These are phyloP conservation scores for Typhlomys cinereus DNA, from an alignment of 2,113 vertebrate genomes.

Conservation along the genomic window DNA sequence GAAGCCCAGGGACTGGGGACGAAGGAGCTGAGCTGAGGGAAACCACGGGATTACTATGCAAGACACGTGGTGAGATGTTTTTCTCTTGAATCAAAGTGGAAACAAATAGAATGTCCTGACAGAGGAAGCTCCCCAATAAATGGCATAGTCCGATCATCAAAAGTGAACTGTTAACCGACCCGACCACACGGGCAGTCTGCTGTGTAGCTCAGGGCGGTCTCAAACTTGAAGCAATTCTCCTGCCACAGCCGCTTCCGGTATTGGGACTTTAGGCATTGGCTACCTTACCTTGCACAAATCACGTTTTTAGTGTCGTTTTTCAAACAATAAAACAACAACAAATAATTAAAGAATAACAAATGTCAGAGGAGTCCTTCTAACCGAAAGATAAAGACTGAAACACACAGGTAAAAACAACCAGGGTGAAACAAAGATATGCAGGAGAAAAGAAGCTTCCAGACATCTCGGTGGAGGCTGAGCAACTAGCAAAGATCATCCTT, in stretches of 20 bases:
- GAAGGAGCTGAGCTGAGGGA: background rate
- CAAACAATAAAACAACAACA: conserved; percentile 26
- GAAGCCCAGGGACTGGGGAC: background rate
- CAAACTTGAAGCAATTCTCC: background rate
- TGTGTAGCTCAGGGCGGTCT: background rate
- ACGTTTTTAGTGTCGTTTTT: background rate
- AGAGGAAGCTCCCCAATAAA: background rate
- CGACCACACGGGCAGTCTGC: background rate
- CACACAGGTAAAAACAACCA: background rate
- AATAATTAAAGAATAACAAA: background rate
- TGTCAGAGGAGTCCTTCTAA: background rate
- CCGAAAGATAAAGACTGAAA: conserved; percentile 11
- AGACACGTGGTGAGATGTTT: background rate
- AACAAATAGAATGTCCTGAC: background rate
- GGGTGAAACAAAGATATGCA: conserved; percentile 4
- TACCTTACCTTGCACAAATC: background rate
- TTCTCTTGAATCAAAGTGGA: background rate
- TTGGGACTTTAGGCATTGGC: background rate
- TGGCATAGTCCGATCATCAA: background rate
- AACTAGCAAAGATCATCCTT: background rate
- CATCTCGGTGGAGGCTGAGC: too few relatives aligned
- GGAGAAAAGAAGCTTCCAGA: conserved; percentile 16
- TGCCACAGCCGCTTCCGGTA: background rate
- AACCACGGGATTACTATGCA: background rate
- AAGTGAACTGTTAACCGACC: background rate